Conservation (phyloP, 2,888 invertebrate genomes). For the Andrena bucephala region DNA sequence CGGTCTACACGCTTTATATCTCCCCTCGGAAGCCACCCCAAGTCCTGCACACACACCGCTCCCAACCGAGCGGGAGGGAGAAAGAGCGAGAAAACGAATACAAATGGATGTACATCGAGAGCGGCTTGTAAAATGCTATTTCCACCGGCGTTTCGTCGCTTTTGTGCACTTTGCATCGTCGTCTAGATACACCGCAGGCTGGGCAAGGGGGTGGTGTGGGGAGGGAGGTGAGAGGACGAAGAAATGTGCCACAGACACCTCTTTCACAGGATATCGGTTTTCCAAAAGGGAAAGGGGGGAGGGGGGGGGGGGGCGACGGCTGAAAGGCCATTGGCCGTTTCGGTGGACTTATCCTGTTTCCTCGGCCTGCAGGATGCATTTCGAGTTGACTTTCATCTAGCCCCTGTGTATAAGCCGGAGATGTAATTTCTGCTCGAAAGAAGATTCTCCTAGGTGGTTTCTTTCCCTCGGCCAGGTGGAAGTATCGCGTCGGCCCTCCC, state of each 20-base stretch:
- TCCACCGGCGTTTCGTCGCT: slow-evolving; percentile 46
- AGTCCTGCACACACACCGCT: background rate
- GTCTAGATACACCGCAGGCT: slow-evolving; percentile 28
- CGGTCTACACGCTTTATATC: slow-evolving; percentile 1
- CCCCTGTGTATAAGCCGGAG: slow-evolving; percentile 35
- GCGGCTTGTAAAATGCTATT: slow-evolving; percentile 59
- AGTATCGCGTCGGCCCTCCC: background rate
- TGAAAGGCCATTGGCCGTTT: slow-evolving; percentile 68
- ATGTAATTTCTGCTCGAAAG: slow-evolving; percentile 51
- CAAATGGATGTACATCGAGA: slow-evolving; percentile 50
- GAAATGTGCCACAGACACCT: slow-evolving; percentile 65
- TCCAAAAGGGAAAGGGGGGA: slow-evolving; percentile 49
- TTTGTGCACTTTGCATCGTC: slow-evolving; percentile 56
- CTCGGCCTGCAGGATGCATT: slow-evolving; percentile 31
- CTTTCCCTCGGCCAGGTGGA: background rate
- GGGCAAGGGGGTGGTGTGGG: too few species aligned
- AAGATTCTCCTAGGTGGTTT: slow-evolving; percentile 8
- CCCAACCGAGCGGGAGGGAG: background rate
- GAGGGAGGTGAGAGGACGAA: slow-evolving; percentile 11
- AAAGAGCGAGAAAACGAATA: slow-evolving; percentile 38
- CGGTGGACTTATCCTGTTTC: slow-evolving; percentile 61
- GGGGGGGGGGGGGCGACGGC: background rate
- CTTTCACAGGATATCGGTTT: slow-evolving; percentile 73
- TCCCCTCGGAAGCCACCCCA: slow-evolving; percentile 27
- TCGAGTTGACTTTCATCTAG: slow-evolving; percentile 50